Evolutionary conservation across 2,113 vertebrate species (phyloP), one percentile per base, ranked within the genome.

Genomic region (Acrocephalus arundinaceus): DNA sequence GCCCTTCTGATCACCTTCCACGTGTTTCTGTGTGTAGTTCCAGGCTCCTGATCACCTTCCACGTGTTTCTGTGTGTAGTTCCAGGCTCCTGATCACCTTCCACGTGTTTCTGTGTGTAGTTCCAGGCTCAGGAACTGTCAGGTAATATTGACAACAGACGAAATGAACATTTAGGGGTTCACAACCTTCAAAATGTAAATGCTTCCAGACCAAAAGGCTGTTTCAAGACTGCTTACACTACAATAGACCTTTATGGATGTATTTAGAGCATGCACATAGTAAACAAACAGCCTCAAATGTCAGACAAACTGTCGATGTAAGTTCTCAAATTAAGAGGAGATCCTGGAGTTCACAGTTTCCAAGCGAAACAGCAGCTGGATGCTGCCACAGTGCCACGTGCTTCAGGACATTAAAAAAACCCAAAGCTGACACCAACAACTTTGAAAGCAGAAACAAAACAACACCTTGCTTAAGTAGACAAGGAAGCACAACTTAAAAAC

Each of bases 361-460:
- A 2, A 2, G 10, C 2, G 1, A 23, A 81, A 75, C 2, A 0
- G 25, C 72, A 93, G 62, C 37, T 3, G 17, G 51, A 78, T 77
- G 63, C 21, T 80, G 81, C 91, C 51, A 37, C 49, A 80, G 8
- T 9, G 48, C 17, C 57, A 48, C 1, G 1, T 74, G 55, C 55
- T 81, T 75, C 25, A 45, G 48, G n/a, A 93, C 90, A 96, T 94
- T 77, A 96, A 89, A 96, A 91, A 90, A 85, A 21, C 28, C n/a
- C 76, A 62, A 86, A 89, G 13, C 22, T 72, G 35, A 87, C 83
- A 92, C 54, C 18, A 54, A 71, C 13, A 82, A 86, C 88, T 96
- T 92, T 95, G 83, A 97, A 96, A 92, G 48, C 0, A 87, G 31
- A 65, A 96, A 96, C 54, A 93, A 90, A 96, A 86, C 72, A 84